Conservation (phyloP, 1,140 invertebrate species). For the Atopsyche davidsoni region DNA sequence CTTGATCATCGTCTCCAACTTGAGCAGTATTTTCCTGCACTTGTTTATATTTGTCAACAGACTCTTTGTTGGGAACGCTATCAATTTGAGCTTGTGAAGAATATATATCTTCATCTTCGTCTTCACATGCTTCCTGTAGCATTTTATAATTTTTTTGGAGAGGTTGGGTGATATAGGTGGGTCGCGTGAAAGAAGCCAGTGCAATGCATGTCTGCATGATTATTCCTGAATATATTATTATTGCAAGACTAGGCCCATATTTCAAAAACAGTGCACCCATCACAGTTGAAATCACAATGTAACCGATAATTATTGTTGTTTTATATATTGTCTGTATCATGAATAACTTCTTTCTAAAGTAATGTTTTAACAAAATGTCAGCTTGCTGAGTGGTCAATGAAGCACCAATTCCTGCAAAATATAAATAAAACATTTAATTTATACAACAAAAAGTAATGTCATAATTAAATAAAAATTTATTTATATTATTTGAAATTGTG, state of each 20-base stretch:
- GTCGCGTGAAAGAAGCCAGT: slow-evolving; percentile 39
- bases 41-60: slow-evolving; percentile 8
- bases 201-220: slow-evolving; percentile 45
- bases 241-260: slow-evolving; percentile 35
- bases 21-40: slow-evolving; percentile 1
- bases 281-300: slow-evolving; percentile 37
- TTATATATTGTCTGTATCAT: slow-evolving; percentile 39
- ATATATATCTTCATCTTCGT: slow-evolving; percentile 47
- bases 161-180: slow-evolving; percentile 42
- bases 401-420: slow-evolving; percentile 40
- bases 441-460: not conserved
- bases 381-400: slow-evolving; percentile 45
- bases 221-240: slow-evolving; percentile 42
- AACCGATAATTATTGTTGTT: slow-evolving; percentile 41
- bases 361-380: slow-evolving; percentile 45
- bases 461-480: no score
- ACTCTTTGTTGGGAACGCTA: not conserved
- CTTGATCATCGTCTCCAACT: slow-evolving; percentile 35
- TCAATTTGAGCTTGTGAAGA: slow-evolving; percentile 25
- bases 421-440: slow-evolving; percentile 6
- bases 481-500: no score
- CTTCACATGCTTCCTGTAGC: slow-evolving; percentile 40
- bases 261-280: slow-evolving; percentile 37
- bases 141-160: slow-evolving; percentile 43
- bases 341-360: slow-evolving; percentile 42